Evolutionary conservation across 2,888 invertebrate genomes (phyloP).

Genomic region (Mimachlamys varia): DNA sequence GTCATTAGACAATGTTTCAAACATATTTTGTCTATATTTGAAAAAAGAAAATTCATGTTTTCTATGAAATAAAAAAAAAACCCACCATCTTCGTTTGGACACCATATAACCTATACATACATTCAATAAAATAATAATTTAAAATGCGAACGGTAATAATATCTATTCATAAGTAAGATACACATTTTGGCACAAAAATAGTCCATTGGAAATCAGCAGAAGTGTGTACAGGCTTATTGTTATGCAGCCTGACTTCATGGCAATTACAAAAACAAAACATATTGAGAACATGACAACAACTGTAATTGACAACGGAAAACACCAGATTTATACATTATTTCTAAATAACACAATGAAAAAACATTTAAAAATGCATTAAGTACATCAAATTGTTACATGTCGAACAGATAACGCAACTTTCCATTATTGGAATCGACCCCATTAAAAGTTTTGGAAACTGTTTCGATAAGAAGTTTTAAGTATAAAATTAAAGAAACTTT

Average conservation of each 20-base stretch:
- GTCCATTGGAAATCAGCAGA: background rate
- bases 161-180: background rate
- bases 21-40: no score
- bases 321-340: background rate
- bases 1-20: no score
- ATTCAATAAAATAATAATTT: background rate
- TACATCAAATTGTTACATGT: background rate
- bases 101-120: background rate
- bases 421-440: background rate
- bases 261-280: background rate
- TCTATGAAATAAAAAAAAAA: background rate
- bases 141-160: background rate
- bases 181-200: conserved; percentile 16
- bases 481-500: no score
- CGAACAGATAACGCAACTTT: background rate
- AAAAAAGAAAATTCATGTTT: background rate
- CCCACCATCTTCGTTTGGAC: background rate
- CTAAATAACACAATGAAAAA: background rate
- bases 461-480: background rate
- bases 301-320: background rate
- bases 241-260: background rate
- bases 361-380: background rate
- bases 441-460: background rate
- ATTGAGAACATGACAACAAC: background rate
- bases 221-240: background rate